phyloP scores from a whole-genome alignment of 64 coral and sea anemone species.

The Porites australiensis region DNA sequence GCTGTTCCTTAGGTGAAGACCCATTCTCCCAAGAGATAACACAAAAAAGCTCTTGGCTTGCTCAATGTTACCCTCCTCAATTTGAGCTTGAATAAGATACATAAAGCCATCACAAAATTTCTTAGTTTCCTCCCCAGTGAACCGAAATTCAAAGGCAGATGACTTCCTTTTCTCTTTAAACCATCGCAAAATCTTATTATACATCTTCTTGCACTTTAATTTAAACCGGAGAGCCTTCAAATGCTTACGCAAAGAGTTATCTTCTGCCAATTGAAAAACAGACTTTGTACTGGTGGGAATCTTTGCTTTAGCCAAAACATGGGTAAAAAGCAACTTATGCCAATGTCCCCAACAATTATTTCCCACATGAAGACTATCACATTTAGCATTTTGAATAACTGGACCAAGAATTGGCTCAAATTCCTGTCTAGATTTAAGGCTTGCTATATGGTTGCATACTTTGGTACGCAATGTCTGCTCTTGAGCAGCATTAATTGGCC shows the following conservation, averaged over 20 bases:
- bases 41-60: constrained; percentile 60
- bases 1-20: constrained; percentile 36
- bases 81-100: constrained; percentile 54
- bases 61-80: constrained; percentile 51
- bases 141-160: constrained; percentile 33
- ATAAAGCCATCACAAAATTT: constrained; percentile 54
- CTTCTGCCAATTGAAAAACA: constrained; percentile 54
- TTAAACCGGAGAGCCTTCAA: constrained; percentile 57
- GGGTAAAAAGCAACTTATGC: constrained; percentile 63
- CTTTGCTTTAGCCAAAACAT: constrained; percentile 72
- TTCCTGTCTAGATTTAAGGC: constrained; percentile 74
- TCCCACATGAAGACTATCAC: constrained; percentile 62
- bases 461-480: constrained; percentile 55
- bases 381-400: constrained; percentile 64
- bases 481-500: constrained; percentile 73
- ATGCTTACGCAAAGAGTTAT: constrained; percentile 54
- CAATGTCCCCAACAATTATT: constrained; percentile 74
- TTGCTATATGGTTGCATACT: constrained; percentile 68
- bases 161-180: constrained; percentile 51
- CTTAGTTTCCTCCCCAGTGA: constrained; percentile 58
- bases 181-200: constrained; percentile 58
- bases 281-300: constrained; percentile 58
- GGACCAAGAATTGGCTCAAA: constrained; percentile 73
- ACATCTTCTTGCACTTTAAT: constrained; percentile 45
- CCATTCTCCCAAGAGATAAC: constrained; percentile 53